Conservation (phyloP, 2,888 invertebrate genomes). For the Microplitis deprimator region DNA sequence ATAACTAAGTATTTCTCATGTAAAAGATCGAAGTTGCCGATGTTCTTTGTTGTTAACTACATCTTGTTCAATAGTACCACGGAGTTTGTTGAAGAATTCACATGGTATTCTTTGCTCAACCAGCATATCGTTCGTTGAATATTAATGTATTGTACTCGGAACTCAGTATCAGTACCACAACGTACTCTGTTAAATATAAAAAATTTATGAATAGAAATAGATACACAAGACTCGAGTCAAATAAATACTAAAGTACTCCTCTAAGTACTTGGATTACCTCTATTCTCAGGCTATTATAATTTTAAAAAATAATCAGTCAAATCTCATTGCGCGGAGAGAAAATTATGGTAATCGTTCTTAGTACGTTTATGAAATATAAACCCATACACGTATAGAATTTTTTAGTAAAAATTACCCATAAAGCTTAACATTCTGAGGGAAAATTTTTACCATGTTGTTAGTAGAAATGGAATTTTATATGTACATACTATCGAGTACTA, state of each 20-base stretch:
- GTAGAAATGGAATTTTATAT: too few species aligned
- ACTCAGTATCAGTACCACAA: constrained; percentile 36
- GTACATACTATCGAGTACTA: too few species aligned
- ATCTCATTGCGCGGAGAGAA: too few species aligned
- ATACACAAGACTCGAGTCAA: not conserved
- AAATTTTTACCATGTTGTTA: too few species aligned
- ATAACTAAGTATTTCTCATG: not conserved
- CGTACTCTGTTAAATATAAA: not conserved
- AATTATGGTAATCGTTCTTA: too few species aligned
- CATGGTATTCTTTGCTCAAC: constrained; percentile 46
- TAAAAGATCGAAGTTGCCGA: constrained; percentile 27
- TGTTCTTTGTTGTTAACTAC: constrained; percentile 27
- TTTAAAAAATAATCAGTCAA: too few species aligned
- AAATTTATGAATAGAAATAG: not conserved
- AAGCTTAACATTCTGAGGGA: too few species aligned
- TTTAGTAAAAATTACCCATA: too few species aligned
- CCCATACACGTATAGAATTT: too few species aligned
- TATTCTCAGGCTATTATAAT: too few species aligned
- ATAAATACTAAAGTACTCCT: not conserved
- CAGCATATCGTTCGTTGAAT: constrained; percentile 43
- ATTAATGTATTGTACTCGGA: constrained; percentile 34
- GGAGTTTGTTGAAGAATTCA: constrained; percentile 36
- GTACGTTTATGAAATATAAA: too few species aligned
- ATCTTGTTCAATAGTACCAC: not conserved
- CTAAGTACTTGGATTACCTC: too few species aligned